Conservation (phyloP, 2,797 vertebrate species). For the Chaunax sp. region DNA sequence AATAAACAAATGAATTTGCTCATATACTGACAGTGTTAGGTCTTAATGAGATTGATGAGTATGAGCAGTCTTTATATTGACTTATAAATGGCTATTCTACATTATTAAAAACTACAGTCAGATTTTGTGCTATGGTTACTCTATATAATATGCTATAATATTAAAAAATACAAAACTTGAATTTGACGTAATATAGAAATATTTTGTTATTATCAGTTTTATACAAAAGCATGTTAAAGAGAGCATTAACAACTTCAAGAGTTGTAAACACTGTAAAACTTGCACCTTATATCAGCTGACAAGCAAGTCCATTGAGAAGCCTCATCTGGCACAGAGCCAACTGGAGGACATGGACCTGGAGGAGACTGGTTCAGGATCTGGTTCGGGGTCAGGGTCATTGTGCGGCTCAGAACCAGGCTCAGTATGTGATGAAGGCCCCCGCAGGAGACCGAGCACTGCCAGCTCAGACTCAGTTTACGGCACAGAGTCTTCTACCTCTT, state of each 20-base stretch:
- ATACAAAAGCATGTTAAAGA: not conserved
- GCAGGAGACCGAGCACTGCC: slow-evolving; percentile 62
- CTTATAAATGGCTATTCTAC: not conserved
- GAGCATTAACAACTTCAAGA: not conserved
- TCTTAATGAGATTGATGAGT: not conserved
- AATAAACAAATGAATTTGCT: not conserved
- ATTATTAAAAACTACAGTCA: too few relatives aligned
- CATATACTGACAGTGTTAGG: not conserved
- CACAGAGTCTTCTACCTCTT: slow-evolving; percentile 74
- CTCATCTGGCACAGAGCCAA: slow-evolving; percentile 86
- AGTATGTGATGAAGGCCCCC: slow-evolving; percentile 62
- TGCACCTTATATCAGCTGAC: slow-evolving; percentile 63
- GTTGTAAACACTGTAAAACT: slow-evolving; percentile 15
- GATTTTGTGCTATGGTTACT: too few relatives aligned
- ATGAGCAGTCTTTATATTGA: not conserved
- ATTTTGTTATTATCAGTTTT: slow-evolving; percentile 10
- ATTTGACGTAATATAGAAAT: not conserved
- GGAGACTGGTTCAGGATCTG: slow-evolving; percentile 71
- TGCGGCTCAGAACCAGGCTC: slow-evolving; percentile 71
- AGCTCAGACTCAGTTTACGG: slow-evolving; percentile 73
- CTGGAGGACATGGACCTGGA: slow-evolving; percentile 90
- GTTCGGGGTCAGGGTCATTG: slow-evolving; percentile 62
- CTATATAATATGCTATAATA: not conserved
- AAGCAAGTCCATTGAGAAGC: slow-evolving; percentile 84
- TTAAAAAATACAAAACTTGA: not conserved